phyloP scores from a whole-genome alignment of 2,797 vertebrate genomes.

The Aotus griseimembra region DNA sequence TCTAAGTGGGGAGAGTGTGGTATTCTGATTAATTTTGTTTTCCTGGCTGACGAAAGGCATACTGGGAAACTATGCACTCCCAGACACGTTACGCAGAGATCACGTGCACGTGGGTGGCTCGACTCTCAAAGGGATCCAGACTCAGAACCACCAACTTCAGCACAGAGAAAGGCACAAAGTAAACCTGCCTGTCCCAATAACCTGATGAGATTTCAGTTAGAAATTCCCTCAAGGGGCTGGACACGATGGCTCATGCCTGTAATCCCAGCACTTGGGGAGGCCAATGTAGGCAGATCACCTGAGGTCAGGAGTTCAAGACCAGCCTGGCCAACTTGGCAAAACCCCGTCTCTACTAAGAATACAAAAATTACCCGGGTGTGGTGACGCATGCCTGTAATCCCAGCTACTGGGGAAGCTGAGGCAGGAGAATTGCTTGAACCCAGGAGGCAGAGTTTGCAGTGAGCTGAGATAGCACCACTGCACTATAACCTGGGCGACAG shows the following conservation, averaged over 20 bases:
- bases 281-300: background rate
- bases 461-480: background rate
- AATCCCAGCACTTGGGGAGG: background rate
- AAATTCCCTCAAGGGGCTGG: background rate
- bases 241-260: background rate
- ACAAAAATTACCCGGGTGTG: background rate
- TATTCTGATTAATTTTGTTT: background rate
- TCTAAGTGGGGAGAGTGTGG: background rate
- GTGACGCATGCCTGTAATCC: background rate
- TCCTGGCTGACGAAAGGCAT: background rate
- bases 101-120: rapidly evolving
- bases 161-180: rapidly evolving
- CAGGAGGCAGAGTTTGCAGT: background rate
- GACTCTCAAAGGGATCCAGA: background rate
- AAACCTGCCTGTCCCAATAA: background rate
- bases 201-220: background rate
- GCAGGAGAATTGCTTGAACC: background rate
- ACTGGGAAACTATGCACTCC: background rate
- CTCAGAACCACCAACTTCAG: background rate
- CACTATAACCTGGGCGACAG: background rate
- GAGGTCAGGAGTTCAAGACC: background rate
- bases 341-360: background rate
- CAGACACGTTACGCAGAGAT: rapidly evolving
- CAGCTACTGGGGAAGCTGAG: background rate
- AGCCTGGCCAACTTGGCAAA: background rate